phyloP scores from a whole-genome alignment of 2,888 invertebrate genomes.

The Hoplodrina ambigua region DNA sequence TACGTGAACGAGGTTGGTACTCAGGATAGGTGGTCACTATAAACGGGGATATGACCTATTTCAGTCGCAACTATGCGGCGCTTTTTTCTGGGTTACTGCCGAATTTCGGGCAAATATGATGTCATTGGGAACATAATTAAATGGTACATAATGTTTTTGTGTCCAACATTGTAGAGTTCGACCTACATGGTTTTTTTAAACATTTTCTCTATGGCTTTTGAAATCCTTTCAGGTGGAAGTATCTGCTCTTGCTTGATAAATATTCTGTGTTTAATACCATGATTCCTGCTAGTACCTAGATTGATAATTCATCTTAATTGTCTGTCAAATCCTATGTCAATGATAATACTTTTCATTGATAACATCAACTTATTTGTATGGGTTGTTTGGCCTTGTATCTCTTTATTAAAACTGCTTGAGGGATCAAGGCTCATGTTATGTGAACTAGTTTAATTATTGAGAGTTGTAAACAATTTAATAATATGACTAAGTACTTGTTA shows the following conservation, averaged over 20 bases:
- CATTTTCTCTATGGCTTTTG: not conserved
- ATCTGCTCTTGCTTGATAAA: slow-evolving; percentile 4
- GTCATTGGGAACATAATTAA: slow-evolving; percentile 54
- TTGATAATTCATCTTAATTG: slow-evolving; percentile 41
- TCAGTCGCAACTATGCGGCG: slow-evolving; percentile 74
- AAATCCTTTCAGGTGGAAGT: not conserved
- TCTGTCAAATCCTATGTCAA: slow-evolving; percentile 44
- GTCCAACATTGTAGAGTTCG: slow-evolving; percentile 20
- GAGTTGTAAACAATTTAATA: not conserved
- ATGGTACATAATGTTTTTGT: slow-evolving; percentile 41
- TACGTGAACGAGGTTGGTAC: slow-evolving; percentile 70
- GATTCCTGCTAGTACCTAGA: slow-evolving; percentile 25
- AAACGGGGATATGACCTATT: slow-evolving; percentile 87
- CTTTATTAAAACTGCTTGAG: slow-evolving; percentile 40
- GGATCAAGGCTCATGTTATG: slow-evolving; percentile 26
- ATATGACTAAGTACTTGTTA: not conserved
- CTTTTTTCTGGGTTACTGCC: slow-evolving; percentile 68
- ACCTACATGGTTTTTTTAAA: slow-evolving; percentile 9
- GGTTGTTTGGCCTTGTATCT: slow-evolving; percentile 56
- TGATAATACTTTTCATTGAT: slow-evolving; percentile 42
- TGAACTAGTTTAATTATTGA: slow-evolving; percentile 19
- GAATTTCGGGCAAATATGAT: slow-evolving; percentile 64
- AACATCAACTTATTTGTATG: slow-evolving; percentile 43
- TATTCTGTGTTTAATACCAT: slow-evolving; percentile 25
- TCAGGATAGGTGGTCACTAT: slow-evolving; percentile 78